A percentile compares a stretch with the other conserved stretches of the same genome.
Conservation (phyloP, 2,888 invertebrate species). For the Ceriagrion tenellum region DNA sequence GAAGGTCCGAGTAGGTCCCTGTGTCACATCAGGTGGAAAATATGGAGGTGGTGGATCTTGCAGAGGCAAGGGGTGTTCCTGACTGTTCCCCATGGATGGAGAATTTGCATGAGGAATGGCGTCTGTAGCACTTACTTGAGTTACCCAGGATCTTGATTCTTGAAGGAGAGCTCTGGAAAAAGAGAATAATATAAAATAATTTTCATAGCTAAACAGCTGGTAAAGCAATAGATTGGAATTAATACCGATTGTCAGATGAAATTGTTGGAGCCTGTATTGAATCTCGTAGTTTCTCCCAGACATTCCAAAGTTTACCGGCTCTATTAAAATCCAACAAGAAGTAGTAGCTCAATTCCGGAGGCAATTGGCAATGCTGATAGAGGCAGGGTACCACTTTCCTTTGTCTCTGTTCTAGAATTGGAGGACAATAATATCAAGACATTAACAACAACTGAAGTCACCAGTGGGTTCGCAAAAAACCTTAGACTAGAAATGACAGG, state of each 20-base stretch:
- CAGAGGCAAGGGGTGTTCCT: not conserved
- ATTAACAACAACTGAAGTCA: no score
- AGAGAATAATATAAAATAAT: not conserved
- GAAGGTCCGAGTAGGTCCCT: not conserved
- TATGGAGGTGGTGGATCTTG: conserved; percentile 52
- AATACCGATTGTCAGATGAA: not conserved
- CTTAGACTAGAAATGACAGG: no score
- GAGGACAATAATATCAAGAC: not conserved
- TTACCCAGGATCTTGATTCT: not conserved
- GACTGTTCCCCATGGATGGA: not conserved
- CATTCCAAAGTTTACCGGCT: conserved; percentile 81
- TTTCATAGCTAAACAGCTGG: not conserved
- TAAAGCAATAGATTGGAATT: not conserved
- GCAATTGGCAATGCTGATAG: conserved; percentile 83
- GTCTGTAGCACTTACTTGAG: not conserved
- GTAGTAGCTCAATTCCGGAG: conserved; percentile 84
- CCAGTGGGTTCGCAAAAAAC: no score
- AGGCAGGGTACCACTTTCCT: conserved; percentile 87
- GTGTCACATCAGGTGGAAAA: not conserved
- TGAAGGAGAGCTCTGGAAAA: not conserved
- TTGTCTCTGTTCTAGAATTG: conserved; percentile 78
- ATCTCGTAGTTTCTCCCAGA: conserved; percentile 85
- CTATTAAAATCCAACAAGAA: conserved; percentile 83
- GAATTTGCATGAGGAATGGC: not conserved
- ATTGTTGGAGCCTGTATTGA: conserved; percentile 77